Evolutionary conservation across 2,113 vertebrate genomes (phyloP).

Genomic region (Lepus timidus): DNA sequence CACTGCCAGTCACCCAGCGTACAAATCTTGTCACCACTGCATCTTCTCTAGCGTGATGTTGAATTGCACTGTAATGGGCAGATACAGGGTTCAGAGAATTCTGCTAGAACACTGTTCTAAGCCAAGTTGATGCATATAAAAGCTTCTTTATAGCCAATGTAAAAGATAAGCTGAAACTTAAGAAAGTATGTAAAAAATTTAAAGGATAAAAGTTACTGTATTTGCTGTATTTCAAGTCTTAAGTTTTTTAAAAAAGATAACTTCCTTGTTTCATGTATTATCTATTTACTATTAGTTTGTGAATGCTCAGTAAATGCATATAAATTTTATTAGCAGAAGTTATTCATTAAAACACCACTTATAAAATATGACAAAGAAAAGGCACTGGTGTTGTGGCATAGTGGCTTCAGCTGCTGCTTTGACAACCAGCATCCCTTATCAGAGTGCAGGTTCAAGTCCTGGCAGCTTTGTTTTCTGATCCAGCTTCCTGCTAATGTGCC

Average conservation of each 20-base stretch:
- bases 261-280: not conserved
- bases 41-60: not conserved
- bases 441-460: too few relatives aligned
- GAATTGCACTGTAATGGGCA: not conserved
- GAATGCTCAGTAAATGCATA: not conserved
- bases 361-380: not conserved
- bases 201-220: not conserved
- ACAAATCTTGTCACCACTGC: not conserved
- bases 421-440: too few relatives aligned
- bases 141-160: not conserved
- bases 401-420: too few relatives aligned
- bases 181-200: not conserved
- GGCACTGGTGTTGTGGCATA: too few relatives aligned
- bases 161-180: not conserved
- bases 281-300: not conserved
- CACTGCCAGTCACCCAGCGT: not conserved
- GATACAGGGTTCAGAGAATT: not conserved
- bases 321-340: not conserved
- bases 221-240: not conserved
- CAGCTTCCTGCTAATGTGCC: too few relatives aligned
- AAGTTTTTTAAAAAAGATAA: not conserved
- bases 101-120: slow-evolving; percentile 1
- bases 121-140: not conserved
- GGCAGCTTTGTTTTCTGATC: too few relatives aligned
- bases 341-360: not conserved